Evolutionary conservation across 2,113 vertebrate genomes (phyloP).

Genomic region (Tringa solitaria): DNA sequence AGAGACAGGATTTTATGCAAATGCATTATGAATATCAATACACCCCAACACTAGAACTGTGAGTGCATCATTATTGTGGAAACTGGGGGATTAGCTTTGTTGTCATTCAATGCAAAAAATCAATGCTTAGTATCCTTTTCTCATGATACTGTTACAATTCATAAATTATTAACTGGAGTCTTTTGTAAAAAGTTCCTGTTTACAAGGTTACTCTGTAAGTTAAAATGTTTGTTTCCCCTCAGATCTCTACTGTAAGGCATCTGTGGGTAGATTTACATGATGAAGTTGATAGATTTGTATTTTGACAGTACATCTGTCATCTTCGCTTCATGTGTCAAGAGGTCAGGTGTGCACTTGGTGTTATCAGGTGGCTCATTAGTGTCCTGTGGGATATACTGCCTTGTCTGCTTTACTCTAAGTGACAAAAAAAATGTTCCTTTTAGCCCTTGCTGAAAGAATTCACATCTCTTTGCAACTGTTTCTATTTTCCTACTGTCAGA

Average conservation of each 20-base stretch:
- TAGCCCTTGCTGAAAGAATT: constrained; percentile 13
- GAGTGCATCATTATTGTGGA: constrained; percentile 23
- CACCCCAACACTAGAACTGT: background rate
- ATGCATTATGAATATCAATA: constrained; percentile 39
- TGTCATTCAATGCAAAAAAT: constrained; percentile 75
- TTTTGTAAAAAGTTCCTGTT: constrained; percentile 87
- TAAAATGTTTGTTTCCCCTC: constrained; percentile 81
- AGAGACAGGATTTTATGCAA: constrained; percentile 27
- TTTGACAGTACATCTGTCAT: constrained; percentile 74
- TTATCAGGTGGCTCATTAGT: constrained; percentile 60
- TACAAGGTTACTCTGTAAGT: constrained; percentile 85
- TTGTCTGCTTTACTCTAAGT: constrained; percentile 28
- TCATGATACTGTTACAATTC: constrained; percentile 76
- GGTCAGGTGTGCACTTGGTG: constrained; percentile 49
- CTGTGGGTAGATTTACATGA: constrained; percentile 54
- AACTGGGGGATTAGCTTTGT: constrained; percentile 42
- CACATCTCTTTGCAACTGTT: background rate
- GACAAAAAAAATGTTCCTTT: constrained; percentile 10
- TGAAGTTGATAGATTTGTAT: constrained; percentile 60
- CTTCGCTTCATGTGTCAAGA: constrained; percentile 45
- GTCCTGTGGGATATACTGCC: constrained; percentile 28
- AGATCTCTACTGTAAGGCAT: constrained; percentile 26
- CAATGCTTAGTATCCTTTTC: constrained; percentile 76
- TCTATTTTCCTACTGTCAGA: background rate
- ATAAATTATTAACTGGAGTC: constrained; percentile 85